Evolutionary conservation across 2,113 vertebrate genomes (phyloP), one percentile per base, ranked within the genome.

Genomic region (Megaceryle maxima): DNA sequence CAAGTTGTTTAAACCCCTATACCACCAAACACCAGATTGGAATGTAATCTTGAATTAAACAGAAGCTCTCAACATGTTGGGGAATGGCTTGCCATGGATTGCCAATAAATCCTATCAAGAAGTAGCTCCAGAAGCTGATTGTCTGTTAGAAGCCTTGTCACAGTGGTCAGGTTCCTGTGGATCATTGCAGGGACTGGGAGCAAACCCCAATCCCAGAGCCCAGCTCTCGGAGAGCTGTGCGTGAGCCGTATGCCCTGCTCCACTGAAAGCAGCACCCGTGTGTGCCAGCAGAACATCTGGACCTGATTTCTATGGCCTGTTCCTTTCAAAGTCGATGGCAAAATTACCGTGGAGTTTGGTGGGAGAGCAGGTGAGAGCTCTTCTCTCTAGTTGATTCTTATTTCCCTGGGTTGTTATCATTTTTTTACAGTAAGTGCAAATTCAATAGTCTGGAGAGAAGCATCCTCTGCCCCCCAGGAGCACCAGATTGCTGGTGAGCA

Each of bases 401-500:
- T 62, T 95, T 91, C 87, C 88, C 86, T 87, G 73, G 76, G 78
- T 72, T 74, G 69, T 67, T 89, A 41, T 62, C 81, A 43, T 37
- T 88, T 88, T 86, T 87, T 81, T 84, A 87, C 35, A 92, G 74
- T 80, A 94, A 96, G 91, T 96, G 95, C 94, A 94, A 89, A 89
- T 66, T 41, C 39, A 53, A 55, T 67, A 46, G 91, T 89, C 86
- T 84, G 76, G 69, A 76, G 93, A 88, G 92, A 53, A 69, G 62
- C 37, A 25, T 55, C 73, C 69, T 29, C 70, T 15, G 1, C 50
- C 91, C 79, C 77, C 57, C 83, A 69, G 67, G 81, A 90, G 81
- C 31, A 62, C 73, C 83, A 73, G 91, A 3, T 3, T 79, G 81
- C 92, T 94, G 86, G 62, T 79, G 91, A 89, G 59, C 5, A 2